These are phyloP conservation scores for Sicus ferrugineus DNA, from an alignment of 2,888 invertebrate genomes.

Conservation along the genomic window DNA sequence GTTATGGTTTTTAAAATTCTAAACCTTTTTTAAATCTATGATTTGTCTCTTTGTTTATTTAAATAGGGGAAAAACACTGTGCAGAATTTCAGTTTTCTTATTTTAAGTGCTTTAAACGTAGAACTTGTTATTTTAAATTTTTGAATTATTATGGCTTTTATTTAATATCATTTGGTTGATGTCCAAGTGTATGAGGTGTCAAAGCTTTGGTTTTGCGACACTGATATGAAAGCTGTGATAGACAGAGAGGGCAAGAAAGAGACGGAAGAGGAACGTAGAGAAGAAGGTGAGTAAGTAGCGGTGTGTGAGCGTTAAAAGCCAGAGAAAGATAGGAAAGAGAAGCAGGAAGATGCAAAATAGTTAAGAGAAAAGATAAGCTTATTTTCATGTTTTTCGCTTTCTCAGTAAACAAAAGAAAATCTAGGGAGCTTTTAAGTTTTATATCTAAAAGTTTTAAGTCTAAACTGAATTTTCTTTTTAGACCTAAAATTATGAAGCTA, in stretches of 20 bases:
- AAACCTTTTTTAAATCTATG: neutral
- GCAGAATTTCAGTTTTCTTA: neutral
- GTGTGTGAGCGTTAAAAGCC: neutral
- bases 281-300: neutral
- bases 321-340: conserved; percentile 49
- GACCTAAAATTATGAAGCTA: too few species aligned
- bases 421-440: neutral
- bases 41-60: too few species aligned
- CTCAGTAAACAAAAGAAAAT: neutral
- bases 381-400: neutral
- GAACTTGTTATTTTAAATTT: neutral
- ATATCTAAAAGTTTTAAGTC: too few species aligned
- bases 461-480: neutral
- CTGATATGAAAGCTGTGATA: conserved; percentile 61
- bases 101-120: neutral
- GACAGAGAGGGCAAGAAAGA: conserved; percentile 24
- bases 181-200: conserved; percentile 63
- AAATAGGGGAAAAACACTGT: neutral
- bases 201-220: conserved; percentile 65
- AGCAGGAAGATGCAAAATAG: conserved; percentile 20
- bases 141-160: conserved; percentile 31
- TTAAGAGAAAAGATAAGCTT: conserved; percentile 11
- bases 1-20: conserved; percentile 27
- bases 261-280: conserved; percentile 39
- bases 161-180: conserved; percentile 52